These are phyloP conservation scores for Xyliphius kryptos DNA, from an alignment of 2,113 vertebrate species.

Conservation along the genomic window DNA sequence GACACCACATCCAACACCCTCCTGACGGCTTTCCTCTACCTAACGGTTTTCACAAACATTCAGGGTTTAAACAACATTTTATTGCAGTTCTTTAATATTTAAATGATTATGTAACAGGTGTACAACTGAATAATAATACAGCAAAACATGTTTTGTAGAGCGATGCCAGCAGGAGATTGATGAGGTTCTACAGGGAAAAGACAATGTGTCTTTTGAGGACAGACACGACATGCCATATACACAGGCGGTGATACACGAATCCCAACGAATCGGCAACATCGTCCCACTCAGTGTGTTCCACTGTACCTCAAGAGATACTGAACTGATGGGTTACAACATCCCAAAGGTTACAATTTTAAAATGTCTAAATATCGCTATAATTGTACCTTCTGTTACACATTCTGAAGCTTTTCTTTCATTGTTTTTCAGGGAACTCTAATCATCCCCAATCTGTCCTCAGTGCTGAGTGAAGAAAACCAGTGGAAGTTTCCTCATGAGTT, in stretches of 20 bases:
- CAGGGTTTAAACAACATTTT: too few species aligned
- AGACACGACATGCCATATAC: constrained; percentile 49
- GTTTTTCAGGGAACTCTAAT: constrained; percentile 56
- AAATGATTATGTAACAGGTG: too few species aligned
- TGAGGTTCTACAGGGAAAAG: constrained; percentile 33
- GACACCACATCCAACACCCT: too few species aligned
- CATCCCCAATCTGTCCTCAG: constrained; percentile 61
- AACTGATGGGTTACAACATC: constrained; percentile 50
- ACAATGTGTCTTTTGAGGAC: constrained; percentile 41
- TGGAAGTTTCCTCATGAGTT: too few species aligned
- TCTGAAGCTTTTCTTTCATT: neutral
- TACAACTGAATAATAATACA: neutral
- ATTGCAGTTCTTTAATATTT: too few species aligned
- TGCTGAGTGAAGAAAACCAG: constrained; percentile 62
- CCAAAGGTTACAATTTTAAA: constrained; percentile 42
- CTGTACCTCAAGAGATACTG: constrained; percentile 46
- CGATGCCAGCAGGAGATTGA: constrained; percentile 48
- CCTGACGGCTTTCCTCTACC: too few species aligned
- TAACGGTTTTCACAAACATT: too few species aligned
- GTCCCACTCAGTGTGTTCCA: constrained; percentile 46
- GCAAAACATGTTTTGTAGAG: constrained; percentile 10
- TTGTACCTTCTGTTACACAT: too few species aligned
- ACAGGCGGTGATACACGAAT: constrained; percentile 50
- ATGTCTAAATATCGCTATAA: too few species aligned
- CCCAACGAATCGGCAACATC: constrained; percentile 41